Conservation (phyloP, 2,113 vertebrate genomes). For the Prochilodus magdalenae region DNA sequence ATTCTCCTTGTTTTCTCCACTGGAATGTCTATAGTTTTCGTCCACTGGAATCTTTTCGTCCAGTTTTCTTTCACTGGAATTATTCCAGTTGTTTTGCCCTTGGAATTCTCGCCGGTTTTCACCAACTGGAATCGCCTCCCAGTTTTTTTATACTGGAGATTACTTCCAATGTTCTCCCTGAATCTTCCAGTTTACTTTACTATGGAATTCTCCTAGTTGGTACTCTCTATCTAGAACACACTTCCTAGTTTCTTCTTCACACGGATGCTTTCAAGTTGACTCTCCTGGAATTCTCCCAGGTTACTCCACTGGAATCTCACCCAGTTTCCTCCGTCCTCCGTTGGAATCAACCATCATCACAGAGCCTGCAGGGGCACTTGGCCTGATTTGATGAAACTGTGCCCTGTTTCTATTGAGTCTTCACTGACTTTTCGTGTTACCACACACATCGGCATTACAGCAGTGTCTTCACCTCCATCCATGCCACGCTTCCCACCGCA, state of each 20-base stretch:
- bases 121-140: neutral
- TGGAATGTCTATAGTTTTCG: neutral
- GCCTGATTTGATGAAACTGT: neutral
- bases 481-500: no score
- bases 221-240: no score
- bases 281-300: neutral
- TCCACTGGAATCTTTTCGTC: no score
- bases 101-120: neutral
- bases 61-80: neutral
- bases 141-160: no score
- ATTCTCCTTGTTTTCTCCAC: neutral
- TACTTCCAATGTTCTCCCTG: neutral
- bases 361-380: conserved; percentile 3
- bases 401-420: neutral
- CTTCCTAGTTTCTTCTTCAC: no score
- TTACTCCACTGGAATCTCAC: neutral
- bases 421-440: neutral
- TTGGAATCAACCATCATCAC: neutral
- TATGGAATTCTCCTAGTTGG: neutral
- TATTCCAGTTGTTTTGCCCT: neutral
- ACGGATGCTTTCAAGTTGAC: neutral
- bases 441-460: neutral
- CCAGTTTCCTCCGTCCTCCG: neutral
- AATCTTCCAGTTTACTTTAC: neutral
- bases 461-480: neutral